A percentile compares a stretch with the other conserved stretches of the same genome.
Evolutionary conservation across 2,113 vertebrate species (phyloP).

Genomic region (Oreamnos americanus): DNA sequence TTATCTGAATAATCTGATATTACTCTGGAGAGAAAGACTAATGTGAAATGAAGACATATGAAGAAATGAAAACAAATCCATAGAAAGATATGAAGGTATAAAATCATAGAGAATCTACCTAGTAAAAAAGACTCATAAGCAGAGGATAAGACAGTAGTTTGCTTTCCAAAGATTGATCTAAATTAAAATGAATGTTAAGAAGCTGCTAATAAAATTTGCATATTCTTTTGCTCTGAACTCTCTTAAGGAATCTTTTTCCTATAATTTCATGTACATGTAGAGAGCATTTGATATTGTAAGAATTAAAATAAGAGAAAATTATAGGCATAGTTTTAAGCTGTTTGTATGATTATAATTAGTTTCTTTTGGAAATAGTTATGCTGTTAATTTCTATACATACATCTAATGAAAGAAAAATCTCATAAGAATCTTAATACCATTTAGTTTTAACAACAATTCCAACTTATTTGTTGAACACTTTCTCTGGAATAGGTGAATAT

Average conservation of each 20-base stretch:
- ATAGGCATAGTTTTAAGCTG: background rate
- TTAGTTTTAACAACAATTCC: background rate
- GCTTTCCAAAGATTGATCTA: background rate
- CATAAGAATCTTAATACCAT: background rate
- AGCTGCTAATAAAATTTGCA: background rate
- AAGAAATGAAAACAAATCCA: slow-evolving; percentile 30
- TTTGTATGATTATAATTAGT: background rate
- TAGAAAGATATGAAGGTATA: background rate
- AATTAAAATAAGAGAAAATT: background rate
- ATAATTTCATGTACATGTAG: background rate
- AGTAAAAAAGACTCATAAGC: background rate
- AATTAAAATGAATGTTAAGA: slow-evolving; percentile 29
- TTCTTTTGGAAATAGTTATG: background rate
- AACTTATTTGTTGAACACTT: background rate
- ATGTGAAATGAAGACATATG: background rate
- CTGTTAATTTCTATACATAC: background rate
- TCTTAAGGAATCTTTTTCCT: background rate
- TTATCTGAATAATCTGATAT: background rate
- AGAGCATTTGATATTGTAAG: background rate
- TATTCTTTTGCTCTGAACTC: background rate
- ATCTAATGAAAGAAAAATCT: background rate
- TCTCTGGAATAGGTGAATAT: background rate
- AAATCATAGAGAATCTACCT: background rate
- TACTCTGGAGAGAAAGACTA: background rate
- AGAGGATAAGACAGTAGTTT: background rate